Evolutionary conservation across 2,888 invertebrate genomes (phyloP).

Genomic region (Trilocha varians): DNA sequence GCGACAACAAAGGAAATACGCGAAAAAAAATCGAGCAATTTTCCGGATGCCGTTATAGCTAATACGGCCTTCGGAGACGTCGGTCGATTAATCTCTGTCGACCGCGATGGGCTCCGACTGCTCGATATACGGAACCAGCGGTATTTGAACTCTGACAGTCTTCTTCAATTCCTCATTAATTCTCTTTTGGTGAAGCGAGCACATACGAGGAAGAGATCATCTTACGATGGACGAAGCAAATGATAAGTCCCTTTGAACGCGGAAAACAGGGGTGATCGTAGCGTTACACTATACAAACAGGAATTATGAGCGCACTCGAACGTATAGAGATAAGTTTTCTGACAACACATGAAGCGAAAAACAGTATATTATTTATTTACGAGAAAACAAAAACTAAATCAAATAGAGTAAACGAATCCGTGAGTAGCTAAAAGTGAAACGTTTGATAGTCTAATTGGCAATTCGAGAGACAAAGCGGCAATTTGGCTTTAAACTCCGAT

Average conservation of each 20-base stretch:
- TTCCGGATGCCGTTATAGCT: conserved; percentile 66
- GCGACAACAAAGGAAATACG: conserved; percentile 50
- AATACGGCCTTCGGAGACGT: conserved; percentile 57
- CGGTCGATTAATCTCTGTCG: conserved; percentile 65
- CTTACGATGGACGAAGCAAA: conserved; percentile 25
- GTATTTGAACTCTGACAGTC: conserved; percentile 35
- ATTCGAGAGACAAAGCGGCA: conserved; percentile 28
- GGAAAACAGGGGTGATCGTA: conserved; percentile 35
- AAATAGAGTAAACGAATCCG: conserved; percentile 15
- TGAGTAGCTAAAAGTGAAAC: conserved; percentile 19
- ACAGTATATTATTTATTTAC: neutral
- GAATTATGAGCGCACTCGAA: conserved; percentile 44
- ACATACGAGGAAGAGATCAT: conserved; percentile 20
- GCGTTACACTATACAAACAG: conserved; percentile 30
- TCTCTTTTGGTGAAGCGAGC: conserved; percentile 16
- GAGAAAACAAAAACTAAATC: neutral
- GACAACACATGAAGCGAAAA: conserved; percentile 14
- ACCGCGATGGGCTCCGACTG: conserved; percentile 51
- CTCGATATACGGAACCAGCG: conserved; percentile 47
- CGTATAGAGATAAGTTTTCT: conserved; percentile 35
- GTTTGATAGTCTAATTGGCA: conserved; percentile 25
- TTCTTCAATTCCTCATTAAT: conserved; percentile 35
- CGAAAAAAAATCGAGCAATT: conserved; percentile 64
- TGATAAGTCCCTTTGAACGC: conserved; percentile 35
- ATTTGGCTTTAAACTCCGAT: conserved; percentile 23